Conservation (phyloP, 1,140 invertebrate genomes). For the Tachypleus tridentatus region DNA sequence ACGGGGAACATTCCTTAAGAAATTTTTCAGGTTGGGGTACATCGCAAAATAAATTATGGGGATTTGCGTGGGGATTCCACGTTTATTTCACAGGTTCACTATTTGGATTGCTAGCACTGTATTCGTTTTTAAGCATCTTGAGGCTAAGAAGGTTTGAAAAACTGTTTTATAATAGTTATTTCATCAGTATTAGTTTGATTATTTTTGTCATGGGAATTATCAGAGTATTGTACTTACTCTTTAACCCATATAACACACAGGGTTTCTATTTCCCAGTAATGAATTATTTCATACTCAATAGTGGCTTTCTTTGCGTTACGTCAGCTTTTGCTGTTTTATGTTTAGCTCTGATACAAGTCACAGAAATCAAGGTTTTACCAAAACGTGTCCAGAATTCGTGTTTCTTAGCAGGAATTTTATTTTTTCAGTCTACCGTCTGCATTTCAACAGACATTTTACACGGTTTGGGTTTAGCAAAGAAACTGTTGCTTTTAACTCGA, state of each 20-base stretch:
- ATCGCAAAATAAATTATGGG: constrained; percentile 33
- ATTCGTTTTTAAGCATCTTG: constrained; percentile 47
- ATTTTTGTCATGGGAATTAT: constrained; percentile 63
- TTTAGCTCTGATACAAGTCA: constrained; percentile 62
- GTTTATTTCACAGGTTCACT: constrained; percentile 69
- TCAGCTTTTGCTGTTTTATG: constrained; percentile 73
- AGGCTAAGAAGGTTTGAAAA: constrained; percentile 27
- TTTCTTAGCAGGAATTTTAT: constrained; percentile 58
- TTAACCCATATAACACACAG: constrained; percentile 76
- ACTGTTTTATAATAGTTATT: constrained; percentile 48
- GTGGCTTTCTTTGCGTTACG: constrained; percentile 68
- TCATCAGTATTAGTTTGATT: constrained; percentile 64
- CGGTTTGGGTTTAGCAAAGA: constrained; percentile 20
- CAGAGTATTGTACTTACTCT: constrained; percentile 70
- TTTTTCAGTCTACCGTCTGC: constrained; percentile 61
- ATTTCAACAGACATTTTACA: constrained; percentile 61
- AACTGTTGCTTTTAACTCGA: constrained; percentile 58
- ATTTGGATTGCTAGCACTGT: constrained; percentile 65
- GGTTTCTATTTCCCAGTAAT: constrained; percentile 58
- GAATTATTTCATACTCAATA: constrained; percentile 63
- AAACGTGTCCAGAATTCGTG: constrained; percentile 46
- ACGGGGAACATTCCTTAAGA: too few relatives aligned
- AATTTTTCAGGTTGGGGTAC: constrained; percentile 25
- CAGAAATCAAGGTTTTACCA: constrained; percentile 32
- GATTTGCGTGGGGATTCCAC: constrained; percentile 75